Conservation (phyloP, 2,113 vertebrate species). For the Neoarius graeffei region DNA sequence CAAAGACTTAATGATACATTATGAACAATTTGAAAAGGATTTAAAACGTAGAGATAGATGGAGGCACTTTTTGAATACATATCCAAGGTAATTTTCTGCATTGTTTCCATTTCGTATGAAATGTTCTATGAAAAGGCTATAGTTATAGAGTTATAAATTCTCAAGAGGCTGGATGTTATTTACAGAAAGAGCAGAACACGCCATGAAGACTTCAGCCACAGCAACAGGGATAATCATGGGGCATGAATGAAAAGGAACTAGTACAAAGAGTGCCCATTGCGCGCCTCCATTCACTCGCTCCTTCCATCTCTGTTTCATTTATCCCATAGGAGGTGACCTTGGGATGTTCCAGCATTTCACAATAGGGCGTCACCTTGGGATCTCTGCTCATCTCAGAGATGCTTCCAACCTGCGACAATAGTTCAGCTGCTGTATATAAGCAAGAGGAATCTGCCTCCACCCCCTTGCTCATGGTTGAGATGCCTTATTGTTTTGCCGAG, state of each 20-base stretch:
- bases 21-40: not conserved
- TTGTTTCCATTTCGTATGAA: not conserved
- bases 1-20: not conserved
- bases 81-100: not conserved
- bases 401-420: conserved; percentile 47
- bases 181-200: not conserved
- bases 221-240: conserved; percentile 1
- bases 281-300: conserved; percentile 9
- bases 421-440: conserved; percentile 50
- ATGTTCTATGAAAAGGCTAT: not conserved
- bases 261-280: not conserved
- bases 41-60: not conserved
- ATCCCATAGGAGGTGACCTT: conserved; percentile 48
- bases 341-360: conserved; percentile 40
- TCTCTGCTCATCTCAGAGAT: conserved; percentile 39
- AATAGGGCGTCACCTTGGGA: conserved; percentile 37
- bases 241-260: conserved; percentile 9
- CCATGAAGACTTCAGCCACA: not conserved
- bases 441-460: conserved; percentile 38
- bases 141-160: not conserved
- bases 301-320: conserved; percentile 11
- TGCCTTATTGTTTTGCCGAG: conserved; percentile 38
- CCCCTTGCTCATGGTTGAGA: conserved; percentile 21
- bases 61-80: not conserved
- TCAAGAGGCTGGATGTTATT: not conserved